Evolutionary conservation across 2,797 vertebrate species (phyloP).

Genomic region (Chanos chanos): DNA sequence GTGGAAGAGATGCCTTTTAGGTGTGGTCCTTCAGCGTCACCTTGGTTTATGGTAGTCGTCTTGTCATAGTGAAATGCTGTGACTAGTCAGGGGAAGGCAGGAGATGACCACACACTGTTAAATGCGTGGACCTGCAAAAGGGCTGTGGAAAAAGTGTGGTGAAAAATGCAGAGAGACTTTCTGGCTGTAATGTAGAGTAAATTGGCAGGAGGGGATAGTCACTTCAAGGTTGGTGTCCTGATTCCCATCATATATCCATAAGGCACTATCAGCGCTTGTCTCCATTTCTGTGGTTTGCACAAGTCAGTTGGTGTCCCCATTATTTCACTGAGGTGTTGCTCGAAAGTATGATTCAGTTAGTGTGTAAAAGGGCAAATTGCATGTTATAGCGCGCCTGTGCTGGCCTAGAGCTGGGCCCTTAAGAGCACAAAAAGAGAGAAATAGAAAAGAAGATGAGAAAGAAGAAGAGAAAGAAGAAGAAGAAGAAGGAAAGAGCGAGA

Average conservation of each 20-base stretch:
- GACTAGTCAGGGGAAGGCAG: slow-evolving; percentile 27
- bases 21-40: neutral
- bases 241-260: slow-evolving; percentile 52
- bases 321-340: slow-evolving; percentile 84
- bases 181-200: slow-evolving; percentile 46
- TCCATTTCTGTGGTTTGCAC: no score
- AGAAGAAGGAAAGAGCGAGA: slow-evolving; percentile 1
- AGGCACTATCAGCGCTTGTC: slow-evolving; percentile 44
- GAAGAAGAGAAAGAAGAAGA: neutral
- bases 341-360: slow-evolving; percentile 77
- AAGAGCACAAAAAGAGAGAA: no score
- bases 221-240: slow-evolving; percentile 64
- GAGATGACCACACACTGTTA: slow-evolving; percentile 38
- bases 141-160: slow-evolving; percentile 43
- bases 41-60: slow-evolving; percentile 23
- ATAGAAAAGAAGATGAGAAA: neutral
- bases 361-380: slow-evolving; percentile 44
- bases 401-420: slow-evolving; percentile 79
- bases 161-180: slow-evolving; percentile 43
- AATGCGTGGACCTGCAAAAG: slow-evolving; percentile 36
- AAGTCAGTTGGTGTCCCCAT: no score
- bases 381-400: slow-evolving; percentile 73
- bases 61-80: no score
- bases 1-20: neutral
- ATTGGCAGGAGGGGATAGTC: slow-evolving; percentile 50